These are phyloP conservation scores for Pelochelys cantorii DNA, from an alignment of 2,797 vertebrate genomes.

Conservation along the genomic window DNA sequence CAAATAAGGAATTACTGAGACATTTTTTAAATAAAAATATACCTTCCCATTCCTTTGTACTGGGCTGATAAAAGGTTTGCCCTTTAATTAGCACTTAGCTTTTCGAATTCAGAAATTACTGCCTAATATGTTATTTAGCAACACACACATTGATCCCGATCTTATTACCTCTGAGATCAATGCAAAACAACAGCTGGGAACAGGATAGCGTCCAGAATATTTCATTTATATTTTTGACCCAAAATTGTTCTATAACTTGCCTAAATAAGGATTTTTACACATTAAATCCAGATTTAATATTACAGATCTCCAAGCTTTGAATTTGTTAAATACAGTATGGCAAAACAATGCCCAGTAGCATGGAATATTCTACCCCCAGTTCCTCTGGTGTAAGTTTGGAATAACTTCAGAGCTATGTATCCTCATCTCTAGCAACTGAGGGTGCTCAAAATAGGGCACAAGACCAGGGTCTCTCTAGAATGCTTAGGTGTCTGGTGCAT, in stretches of 20 bases:
- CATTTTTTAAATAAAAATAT: not conserved
- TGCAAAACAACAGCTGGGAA: not conserved
- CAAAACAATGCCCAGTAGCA: not conserved
- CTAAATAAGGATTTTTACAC: not conserved
- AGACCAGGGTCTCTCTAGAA: not conserved
- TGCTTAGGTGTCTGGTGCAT: not conserved
- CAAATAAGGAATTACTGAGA: conserved; percentile 14
- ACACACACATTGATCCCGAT: not conserved
- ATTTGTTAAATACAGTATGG: not conserved
- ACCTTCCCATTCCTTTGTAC: not conserved
- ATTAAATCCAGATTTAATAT: not conserved
- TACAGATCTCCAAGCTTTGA: not conserved
- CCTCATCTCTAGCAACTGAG: not conserved
- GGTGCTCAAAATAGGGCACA: not conserved
- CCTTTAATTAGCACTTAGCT: not conserved
- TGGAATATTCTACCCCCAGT: not conserved
- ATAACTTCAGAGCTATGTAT: not conserved
- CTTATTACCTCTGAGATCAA: not conserved
- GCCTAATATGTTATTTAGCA: not conserved
- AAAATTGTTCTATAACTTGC: not conserved
- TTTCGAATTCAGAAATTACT: not conserved
- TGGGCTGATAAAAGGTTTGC: not conserved
- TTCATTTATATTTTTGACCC: not conserved
- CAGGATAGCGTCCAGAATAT: not conserved
- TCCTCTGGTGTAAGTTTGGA: not conserved